These are phyloP conservation scores for Chondrilla cf. caribensis DNA, from an alignment of 37 sponge, comb jelly and placozoan genomes.

Conservation along the genomic window DNA sequence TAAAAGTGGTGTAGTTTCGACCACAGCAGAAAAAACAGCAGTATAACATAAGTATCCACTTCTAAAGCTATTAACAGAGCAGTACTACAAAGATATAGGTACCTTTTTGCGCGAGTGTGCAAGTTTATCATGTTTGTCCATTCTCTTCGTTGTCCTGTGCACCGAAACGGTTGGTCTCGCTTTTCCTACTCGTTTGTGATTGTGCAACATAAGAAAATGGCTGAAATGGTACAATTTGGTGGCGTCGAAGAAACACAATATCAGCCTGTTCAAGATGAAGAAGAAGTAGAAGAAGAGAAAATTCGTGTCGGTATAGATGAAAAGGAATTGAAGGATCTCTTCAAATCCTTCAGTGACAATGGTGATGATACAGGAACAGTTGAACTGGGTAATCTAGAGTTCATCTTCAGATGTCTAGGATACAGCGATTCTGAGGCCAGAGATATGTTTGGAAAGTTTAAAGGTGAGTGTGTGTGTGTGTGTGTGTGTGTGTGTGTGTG, in stretches of 20 bases:
- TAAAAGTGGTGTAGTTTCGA: too few relatives aligned
- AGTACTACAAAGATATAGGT: too few relatives aligned
- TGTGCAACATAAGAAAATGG: slow-evolving; percentile 16
- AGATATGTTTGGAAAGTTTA: neutral
- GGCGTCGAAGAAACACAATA: neutral
- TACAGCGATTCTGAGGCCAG: neutral
- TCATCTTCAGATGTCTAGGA: slow-evolving; percentile 12
- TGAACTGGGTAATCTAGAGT: neutral
- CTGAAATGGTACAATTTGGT: neutral
- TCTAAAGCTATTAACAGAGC: too few relatives aligned
- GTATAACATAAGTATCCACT: too few relatives aligned
- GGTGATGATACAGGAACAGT: neutral
- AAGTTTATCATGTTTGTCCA: slow-evolving; percentile 65
- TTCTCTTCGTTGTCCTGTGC: neutral
- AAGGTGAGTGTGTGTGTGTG: neutral
- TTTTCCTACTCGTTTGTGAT: too few relatives aligned
- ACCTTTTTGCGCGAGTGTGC: slow-evolving; percentile 63
- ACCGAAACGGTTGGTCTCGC: neutral
- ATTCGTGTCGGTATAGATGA: neutral
- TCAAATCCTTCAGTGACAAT: neutral
- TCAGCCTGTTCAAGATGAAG: neutral
- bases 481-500: too few relatives aligned
- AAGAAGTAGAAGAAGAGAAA: neutral
- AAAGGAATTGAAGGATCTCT: neutral
- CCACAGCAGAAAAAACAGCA: too few relatives aligned